A percentile compares a stretch with the other conserved stretches of the same genome.
Conservation (phyloP, 2,888 invertebrate genomes). For the Dastarcus helophoroides region DNA sequence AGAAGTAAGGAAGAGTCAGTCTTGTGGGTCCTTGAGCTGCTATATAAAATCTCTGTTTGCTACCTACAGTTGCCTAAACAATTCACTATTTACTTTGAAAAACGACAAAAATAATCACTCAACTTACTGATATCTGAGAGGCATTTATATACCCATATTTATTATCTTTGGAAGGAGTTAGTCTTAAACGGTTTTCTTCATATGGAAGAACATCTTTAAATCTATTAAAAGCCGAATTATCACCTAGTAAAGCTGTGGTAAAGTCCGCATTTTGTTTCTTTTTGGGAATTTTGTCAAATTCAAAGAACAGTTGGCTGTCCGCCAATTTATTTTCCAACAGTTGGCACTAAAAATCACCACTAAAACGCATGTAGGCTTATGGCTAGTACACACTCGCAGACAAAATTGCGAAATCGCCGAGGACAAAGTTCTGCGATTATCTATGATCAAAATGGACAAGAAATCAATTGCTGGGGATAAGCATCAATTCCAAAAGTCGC, state of each 20-base stretch:
- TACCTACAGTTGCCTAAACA: conserved; percentile 67
- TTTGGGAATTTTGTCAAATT: conserved; percentile 75
- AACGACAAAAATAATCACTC: neutral
- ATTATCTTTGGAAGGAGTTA: conserved; percentile 74
- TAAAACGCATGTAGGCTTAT: no score
- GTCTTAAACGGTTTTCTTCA: conserved; percentile 75
- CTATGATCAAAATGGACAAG: no score
- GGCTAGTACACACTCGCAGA: no score
- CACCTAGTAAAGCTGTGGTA: conserved; percentile 60
- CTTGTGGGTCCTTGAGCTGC: conserved; percentile 59
- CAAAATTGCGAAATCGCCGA: no score
- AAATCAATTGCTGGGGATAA: no score
- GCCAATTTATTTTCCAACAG: conserved; percentile 55
- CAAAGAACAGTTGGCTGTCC: conserved; percentile 65
- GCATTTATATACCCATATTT: conserved; percentile 87
- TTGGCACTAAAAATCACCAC: conserved; percentile 46
- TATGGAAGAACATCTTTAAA: conserved; percentile 75
- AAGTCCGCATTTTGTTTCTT: conserved; percentile 61
- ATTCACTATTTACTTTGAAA: neutral
- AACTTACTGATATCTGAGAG: conserved; percentile 69
- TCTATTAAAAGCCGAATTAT: conserved; percentile 45
- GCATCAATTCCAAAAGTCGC: no score
- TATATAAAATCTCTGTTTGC: conserved; percentile 75
- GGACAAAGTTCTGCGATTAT: no score
- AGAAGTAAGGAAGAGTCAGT: conserved; percentile 52